Base-by-base conservation (phyloP, 2,113 vertebrate genomes). In the Pangasianodon hypophthalmus region DNA sequence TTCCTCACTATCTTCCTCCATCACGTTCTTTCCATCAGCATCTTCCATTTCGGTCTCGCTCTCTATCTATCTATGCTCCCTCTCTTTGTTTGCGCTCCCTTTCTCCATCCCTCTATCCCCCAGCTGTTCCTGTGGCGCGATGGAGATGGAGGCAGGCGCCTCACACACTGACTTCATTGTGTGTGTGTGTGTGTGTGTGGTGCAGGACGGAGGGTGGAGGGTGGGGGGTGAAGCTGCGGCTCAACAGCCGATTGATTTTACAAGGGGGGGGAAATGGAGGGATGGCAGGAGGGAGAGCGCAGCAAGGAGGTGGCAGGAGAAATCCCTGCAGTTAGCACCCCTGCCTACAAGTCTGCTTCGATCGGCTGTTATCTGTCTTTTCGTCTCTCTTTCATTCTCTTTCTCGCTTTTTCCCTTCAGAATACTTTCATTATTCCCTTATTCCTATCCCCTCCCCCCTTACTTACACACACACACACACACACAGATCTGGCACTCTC, bases 151-250 rank as follows among this genome's bases (percentile, higher is more conserved):
- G 90, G 81, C 84, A 77, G 82, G 75, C 87, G 41, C 84, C 90
- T 85, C 88, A 60, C 90, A 91, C 92, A 93, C 91, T 92, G 90
- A 87, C 90, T 87, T 87, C 79, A 92, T 93, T 93, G 92, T 93
- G 58, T 60, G 29, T 93, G 92, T 93, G 88, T 89, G 82, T 52
- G 77, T 91, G 92, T 90, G 90, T 90, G 85, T 79, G 50, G 60
- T 82, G 60, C 67, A 37, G 73, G 29, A 88, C n/a, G 37, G 64
- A 48, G 85, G 88, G 67, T 52, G 80, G 37, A 29, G 67, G 37
- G 82, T 18, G 84, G 52, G 83, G 86, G 80, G 71, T 29, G 84
- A 60, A 62, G 75, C 64, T 80, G 46, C 71, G 46, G 85, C 73
- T 86, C 90, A 77, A 83, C 88, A 89, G 87, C 91, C 89, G 80